Evolutionary conservation across 37 sponge, comb jelly and placozoan genomes (phyloP).

Genomic region (Spongia lamella): DNA sequence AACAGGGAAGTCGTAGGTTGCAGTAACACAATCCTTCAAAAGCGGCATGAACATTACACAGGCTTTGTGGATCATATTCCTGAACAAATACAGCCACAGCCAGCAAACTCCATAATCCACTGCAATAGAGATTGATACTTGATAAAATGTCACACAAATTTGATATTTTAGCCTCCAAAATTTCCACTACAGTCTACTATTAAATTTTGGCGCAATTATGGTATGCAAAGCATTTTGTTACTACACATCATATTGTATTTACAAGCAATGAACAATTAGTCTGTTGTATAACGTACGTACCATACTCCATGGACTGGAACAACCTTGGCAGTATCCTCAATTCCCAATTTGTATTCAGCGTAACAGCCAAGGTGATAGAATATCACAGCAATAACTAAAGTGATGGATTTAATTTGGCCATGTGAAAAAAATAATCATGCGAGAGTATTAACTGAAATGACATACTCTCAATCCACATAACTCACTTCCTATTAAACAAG

Average conservation of each 20-base stretch:
- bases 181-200: too few relatives aligned
- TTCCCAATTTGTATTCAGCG: slow-evolving; percentile 71
- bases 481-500: slow-evolving; percentile 79
- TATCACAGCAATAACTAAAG: slow-evolving; percentile 64
- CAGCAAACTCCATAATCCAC: slow-evolving; percentile 51
- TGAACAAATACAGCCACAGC: slow-evolving; percentile 19
- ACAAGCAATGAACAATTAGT: too few relatives aligned
- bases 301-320: slow-evolving; percentile 87
- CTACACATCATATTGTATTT: too few relatives aligned
- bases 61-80: slow-evolving; percentile 1
- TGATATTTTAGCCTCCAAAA: too few relatives aligned
- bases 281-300: too few relatives aligned
- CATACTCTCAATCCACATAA: too few relatives aligned
- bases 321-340: slow-evolving; percentile 87
- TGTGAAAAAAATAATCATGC: background rate
- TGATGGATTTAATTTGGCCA: background rate
- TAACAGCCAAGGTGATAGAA: slow-evolving; percentile 85
- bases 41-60: slow-evolving; percentile 28
- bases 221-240: too few relatives aligned
- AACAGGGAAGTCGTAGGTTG: slow-evolving; percentile 20
- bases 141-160: too few relatives aligned
- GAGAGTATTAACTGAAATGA: too few relatives aligned
- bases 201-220: too few relatives aligned
- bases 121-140: background rate
- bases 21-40: slow-evolving; percentile 46